phyloP scores from a whole-genome alignment of 2,888 invertebrate species.

The Drosophila austrosaltans region DNA sequence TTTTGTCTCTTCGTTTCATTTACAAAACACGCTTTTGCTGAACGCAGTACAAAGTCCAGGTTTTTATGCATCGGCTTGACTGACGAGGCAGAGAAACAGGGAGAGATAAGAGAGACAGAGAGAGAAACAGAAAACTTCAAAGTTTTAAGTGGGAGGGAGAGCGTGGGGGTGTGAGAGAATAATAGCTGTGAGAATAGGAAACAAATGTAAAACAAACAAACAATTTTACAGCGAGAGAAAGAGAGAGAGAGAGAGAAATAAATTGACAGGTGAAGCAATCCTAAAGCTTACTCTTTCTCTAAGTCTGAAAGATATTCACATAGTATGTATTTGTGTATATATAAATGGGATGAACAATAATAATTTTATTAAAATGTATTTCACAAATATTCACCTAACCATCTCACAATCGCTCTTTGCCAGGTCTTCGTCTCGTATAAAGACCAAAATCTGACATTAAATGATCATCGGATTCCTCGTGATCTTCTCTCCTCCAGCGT shows the following conservation, averaged over 20 bases:
- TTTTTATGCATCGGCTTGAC: conserved; percentile 37
- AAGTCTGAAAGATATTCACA: no score
- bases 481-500: conserved; percentile 4
- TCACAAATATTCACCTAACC: background rate
- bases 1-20: conserved; percentile 39
- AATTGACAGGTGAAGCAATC: no score
- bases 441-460: background rate
- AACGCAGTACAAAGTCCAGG: conserved; percentile 71
- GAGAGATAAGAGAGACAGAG: conserved; percentile 38
- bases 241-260: conserved; percentile 49
- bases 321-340: no score
- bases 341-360: no score
- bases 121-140: conserved; percentile 22
- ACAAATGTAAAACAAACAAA: conserved; percentile 47
- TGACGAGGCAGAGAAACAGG: conserved; percentile 22
- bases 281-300: no score
- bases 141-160: conserved; percentile 35
- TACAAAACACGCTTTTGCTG: conserved; percentile 48
- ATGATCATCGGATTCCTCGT: background rate
- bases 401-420: background rate
- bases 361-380: no score
- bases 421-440: background rate
- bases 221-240: conserved; percentile 35
- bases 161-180: conserved; percentile 43
- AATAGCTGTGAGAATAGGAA: conserved; percentile 27